Evolutionary conservation across 2,113 vertebrate species (phyloP).

Genomic region (Camelus bactrianus): DNA sequence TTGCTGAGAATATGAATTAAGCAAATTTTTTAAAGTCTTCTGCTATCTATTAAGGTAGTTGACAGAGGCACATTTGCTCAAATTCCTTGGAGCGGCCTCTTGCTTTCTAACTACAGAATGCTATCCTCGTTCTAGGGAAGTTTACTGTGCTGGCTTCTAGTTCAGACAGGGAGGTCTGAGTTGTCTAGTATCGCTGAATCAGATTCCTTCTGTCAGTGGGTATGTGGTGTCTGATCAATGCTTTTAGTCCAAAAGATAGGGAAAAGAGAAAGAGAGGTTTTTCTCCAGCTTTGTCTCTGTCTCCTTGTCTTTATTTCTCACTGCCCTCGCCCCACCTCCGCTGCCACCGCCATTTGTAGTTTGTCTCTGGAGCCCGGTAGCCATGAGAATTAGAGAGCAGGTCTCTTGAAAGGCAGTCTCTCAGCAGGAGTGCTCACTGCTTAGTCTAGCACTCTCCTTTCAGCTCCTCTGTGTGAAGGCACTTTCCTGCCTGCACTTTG

Average conservation of each 20-base stretch:
- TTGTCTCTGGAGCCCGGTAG: not conserved
- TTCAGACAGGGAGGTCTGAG: not conserved
- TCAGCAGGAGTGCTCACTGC: not conserved
- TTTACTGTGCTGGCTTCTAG: not conserved
- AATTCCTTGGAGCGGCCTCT: not conserved
- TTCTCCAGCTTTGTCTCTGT: not conserved
- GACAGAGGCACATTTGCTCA: not conserved
- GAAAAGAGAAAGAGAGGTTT: not conserved
- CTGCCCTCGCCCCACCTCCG: too few species aligned
- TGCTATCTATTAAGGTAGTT: not conserved
- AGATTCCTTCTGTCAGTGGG: not conserved
- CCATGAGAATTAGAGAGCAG: not conserved
- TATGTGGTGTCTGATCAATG: not conserved
- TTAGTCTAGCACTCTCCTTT: not conserved
- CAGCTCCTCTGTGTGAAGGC: not conserved
- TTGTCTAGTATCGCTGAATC: not conserved
- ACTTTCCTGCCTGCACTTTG: not conserved
- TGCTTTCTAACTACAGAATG: not conserved
- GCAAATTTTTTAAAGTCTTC: not conserved
- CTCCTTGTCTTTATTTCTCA: not conserved
- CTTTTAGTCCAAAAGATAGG: not conserved
- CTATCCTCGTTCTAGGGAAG: not conserved
- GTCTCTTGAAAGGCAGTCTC: not conserved
- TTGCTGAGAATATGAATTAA: not conserved
- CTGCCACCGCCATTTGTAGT: not conserved